These are phyloP conservation scores for Operophtera brumata DNA, from an alignment of 2,888 invertebrate genomes.

Conservation along the genomic window DNA sequence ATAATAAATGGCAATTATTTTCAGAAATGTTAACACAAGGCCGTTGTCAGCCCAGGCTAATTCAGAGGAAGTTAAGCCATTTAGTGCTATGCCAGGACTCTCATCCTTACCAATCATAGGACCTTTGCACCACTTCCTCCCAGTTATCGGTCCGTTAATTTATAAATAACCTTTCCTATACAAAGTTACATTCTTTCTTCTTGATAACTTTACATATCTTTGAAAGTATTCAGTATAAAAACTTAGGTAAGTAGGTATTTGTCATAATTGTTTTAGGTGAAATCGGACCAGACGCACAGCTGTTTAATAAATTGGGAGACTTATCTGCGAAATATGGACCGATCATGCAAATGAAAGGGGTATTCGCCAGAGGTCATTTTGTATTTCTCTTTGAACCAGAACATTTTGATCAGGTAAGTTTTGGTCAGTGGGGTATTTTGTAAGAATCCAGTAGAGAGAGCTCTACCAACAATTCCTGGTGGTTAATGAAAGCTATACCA, in stretches of 20 bases:
- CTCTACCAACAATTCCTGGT: too few species aligned
- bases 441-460: too few species aligned
- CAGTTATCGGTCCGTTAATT: conserved; percentile 40
- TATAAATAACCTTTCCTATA: too few species aligned
- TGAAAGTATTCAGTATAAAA: too few species aligned
- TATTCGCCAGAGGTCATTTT: conserved; percentile 54
- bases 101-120: conserved; percentile 42
- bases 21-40: neutral
- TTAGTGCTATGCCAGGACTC: conserved; percentile 43
- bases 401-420: conserved; percentile 50
- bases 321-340: conserved; percentile 56
- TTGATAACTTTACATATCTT: too few species aligned
- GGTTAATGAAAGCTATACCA: too few species aligned
- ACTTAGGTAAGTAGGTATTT: neutral
- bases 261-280: conserved; percentile 51
- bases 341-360: conserved; percentile 59
- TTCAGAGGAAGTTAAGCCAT: conserved; percentile 28
- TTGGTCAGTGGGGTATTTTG: too few species aligned
- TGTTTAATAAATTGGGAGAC: conserved; percentile 46
- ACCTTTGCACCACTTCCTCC: conserved; percentile 47
- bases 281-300: conserved; percentile 51
- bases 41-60: neutral
- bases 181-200: too few species aligned
- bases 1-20: neutral
- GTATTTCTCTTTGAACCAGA: conserved; percentile 64